Conservation (phyloP, 2,797 vertebrate species). For the Cyprinodon diabolis region DNA sequence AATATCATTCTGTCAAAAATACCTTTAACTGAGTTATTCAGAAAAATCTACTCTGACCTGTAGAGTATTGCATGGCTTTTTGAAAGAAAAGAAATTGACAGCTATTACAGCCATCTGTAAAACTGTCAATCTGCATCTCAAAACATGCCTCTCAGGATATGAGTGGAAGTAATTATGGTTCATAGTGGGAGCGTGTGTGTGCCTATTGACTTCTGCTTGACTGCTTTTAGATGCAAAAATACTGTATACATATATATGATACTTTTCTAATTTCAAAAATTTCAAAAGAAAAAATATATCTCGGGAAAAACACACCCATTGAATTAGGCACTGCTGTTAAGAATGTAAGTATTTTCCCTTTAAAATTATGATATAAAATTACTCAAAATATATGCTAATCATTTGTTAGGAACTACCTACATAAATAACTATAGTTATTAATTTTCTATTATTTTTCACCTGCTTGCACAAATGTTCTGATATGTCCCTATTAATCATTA, state of each 20-base stretch:
- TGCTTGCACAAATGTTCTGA: conserved; percentile 67
- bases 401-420: conserved; percentile 57
- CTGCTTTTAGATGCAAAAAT: conserved; percentile 9
- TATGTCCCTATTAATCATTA: conserved; percentile 85
- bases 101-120: conserved; percentile 58
- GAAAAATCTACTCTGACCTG: conserved; percentile 61
- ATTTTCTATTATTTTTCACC: conserved; percentile 79
- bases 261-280: conserved; percentile 31
- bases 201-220: conserved; percentile 24
- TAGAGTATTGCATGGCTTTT: conserved; percentile 53
- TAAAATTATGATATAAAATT: conserved; percentile 17
- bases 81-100: conserved; percentile 62
- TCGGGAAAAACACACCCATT: neutral
- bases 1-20: conserved; percentile 61
- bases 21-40: conserved; percentile 61
- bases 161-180: conserved; percentile 56
- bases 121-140: conserved; percentile 59
- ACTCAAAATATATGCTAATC: conserved; percentile 28
- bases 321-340: conserved; percentile 7
- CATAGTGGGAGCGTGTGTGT: conserved; percentile 29
- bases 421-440: conserved; percentile 66
- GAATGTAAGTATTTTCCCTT: neutral
- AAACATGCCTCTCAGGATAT: conserved; percentile 52
- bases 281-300: conserved; percentile 5
- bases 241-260: conserved; percentile 11